A percentile compares a stretch with the other conserved stretches of the same genome.
Evolutionary conservation across 1,140 invertebrate genomes (phyloP).

Genomic region (Theocolax elegans): DNA sequence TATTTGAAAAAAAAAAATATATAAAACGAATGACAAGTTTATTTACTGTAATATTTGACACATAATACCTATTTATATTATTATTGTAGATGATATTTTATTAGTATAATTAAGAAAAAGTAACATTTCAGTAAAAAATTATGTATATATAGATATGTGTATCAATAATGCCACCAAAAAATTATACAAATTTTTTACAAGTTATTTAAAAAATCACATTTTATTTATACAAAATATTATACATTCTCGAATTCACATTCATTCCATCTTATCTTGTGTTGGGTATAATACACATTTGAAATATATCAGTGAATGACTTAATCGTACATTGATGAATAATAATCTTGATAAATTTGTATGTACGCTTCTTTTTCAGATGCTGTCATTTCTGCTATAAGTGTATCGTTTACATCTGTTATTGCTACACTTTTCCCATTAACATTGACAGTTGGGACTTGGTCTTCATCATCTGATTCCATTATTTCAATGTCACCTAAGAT

Average conservation of each 20-base stretch:
- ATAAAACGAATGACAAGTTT: conserved; percentile 38
- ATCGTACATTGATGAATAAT: conserved; percentile 87
- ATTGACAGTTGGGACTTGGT: conserved; percentile 82
- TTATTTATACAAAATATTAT: conserved; percentile 45
- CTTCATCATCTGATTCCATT: conserved; percentile 88
- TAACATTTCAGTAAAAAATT: conserved; percentile 26
- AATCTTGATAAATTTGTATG: conserved; percentile 93
- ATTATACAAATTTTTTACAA: no score
- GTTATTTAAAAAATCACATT: conserved; percentile 55
- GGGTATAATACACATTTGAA: conserved; percentile 29
- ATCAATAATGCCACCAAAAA: no score
- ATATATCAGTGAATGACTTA: conserved; percentile 50
- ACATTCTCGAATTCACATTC: conserved; percentile 32
- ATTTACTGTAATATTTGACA: no score
- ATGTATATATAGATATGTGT: no score
- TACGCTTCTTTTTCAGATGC: conserved; percentile 93
- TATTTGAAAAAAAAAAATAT: no score
- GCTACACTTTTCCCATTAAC: conserved; percentile 84
- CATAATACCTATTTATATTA: conserved; percentile 10
- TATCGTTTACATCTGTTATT: conserved; percentile 84
- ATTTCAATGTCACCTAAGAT: conserved; percentile 77
- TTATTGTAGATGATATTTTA: conserved; percentile 7
- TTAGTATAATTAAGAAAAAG: conserved; percentile 32
- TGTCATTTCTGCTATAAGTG: conserved; percentile 90
- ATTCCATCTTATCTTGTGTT: conserved; percentile 12